Evolutionary conservation across 2,888 invertebrate genomes (phyloP).

Genomic region (Notocelia uddmanniana): DNA sequence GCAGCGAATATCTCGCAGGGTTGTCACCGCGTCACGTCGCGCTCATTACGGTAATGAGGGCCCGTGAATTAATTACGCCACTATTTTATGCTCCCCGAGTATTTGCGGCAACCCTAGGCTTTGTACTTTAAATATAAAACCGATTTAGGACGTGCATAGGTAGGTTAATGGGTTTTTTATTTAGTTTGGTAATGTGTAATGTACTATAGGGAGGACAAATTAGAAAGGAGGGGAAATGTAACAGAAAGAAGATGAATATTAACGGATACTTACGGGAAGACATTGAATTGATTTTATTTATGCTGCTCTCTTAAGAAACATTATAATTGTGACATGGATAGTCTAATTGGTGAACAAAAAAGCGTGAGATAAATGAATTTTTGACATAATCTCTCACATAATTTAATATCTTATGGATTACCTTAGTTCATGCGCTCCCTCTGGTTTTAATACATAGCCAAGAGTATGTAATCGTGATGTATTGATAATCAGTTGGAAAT

Average conservation of each 20-base stretch:
- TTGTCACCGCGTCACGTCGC: constrained; percentile 46
- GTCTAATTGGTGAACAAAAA: too few species aligned
- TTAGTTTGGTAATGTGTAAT: background rate
- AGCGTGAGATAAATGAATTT: too few species aligned
- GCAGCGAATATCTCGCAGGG: constrained; percentile 28
- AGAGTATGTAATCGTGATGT: too few species aligned
- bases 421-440: too few species aligned
- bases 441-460: too few species aligned
- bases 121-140: constrained; percentile 38
- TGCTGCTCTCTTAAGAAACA: too few species aligned
- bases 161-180: constrained; percentile 20
- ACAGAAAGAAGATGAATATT: background rate
- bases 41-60: constrained; percentile 44
- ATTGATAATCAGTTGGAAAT: too few species aligned
- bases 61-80: constrained; percentile 45
- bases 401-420: too few species aligned
- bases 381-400: too few species aligned
- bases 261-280: background rate
- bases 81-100: constrained; percentile 43
- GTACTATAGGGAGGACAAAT: background rate
- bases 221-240: background rate
- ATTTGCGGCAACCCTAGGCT: constrained; percentile 44
- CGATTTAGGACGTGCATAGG: constrained; percentile 22
- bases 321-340: too few species aligned
- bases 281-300: background rate